Base-by-base conservation (phyloP, 2,797 vertebrate genomes). In the Poecilia velifera region DNA sequence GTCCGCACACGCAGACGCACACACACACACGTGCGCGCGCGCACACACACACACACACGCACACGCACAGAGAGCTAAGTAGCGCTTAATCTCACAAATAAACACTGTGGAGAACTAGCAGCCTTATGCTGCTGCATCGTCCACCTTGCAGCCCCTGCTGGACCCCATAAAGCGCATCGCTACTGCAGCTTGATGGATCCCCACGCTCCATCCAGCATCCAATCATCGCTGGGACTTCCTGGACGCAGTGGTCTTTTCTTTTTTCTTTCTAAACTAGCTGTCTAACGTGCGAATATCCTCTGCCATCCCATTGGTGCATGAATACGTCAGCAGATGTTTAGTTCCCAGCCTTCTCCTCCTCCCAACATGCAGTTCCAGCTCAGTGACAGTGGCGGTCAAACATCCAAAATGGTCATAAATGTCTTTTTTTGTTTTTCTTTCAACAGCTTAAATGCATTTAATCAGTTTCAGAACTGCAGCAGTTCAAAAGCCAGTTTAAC, bases 21-120 rank as follows among this genome's bases (percentile, higher is more conserved):
- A 22, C 62, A 10, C 62, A 64, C 59, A 20, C 76, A 43, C 88
- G 34, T 3, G 34, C 34, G 34, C 34, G 34, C 34, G 34, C 34
- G 34, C n/a, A 31, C 28, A 13, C 57, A 31, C 31, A 31, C 57
- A 62, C 31, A 43, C 41, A 45, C 43, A 6, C 43, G 43, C 57
- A 59, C 18, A 22, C 36, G 4, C 66, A 43, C 66, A 70, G 6
- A 49, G 5, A 59, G 87, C 87, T 92, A 91, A 82, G 84, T 80
- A 78, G 87, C 88, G 71, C 81, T 83, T 93, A 94, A 92, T 93
- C 89, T 92, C 76, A 86, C 83, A 83, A 87, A 77, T 78, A 79
- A 70, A 86, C 88, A n/a, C 75, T 16, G 86, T 86, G 64, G 77
- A 74, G 46, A 47, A 43, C 41, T 10, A 77, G 47, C 45, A 39